Evolutionary conservation across 30 jellyfish, hydroid and myxozoan species (phyloP).

Genomic region (Phacellophora camtschatica): DNA sequence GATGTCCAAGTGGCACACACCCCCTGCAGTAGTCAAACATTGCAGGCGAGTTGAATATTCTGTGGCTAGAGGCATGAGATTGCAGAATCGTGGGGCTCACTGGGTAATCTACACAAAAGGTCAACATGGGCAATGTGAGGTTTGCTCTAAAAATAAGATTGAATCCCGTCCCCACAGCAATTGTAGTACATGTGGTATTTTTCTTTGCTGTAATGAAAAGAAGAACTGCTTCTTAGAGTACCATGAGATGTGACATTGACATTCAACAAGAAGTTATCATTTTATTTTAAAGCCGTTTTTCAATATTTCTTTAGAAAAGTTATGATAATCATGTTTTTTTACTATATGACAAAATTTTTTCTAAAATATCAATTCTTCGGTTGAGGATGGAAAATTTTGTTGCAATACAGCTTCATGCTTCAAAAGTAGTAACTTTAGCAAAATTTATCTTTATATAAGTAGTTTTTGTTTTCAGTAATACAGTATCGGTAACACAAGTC

Average conservation of each 20-base stretch:
- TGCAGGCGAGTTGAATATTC: conserved; percentile 27
- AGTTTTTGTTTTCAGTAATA: neutral
- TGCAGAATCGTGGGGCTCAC: conserved; percentile 64
- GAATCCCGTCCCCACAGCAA: conserved; percentile 33
- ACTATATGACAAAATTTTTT: neutral
- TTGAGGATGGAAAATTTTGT: neutral
- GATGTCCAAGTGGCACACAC: conserved; percentile 27
- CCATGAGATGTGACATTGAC: too few relatives aligned
- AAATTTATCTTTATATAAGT: too few relatives aligned
- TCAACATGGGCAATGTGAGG: conserved; percentile 85
- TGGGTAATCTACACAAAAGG: conserved; percentile 19
- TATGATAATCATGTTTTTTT: neutral
- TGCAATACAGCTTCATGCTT: neutral
- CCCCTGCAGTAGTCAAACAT: conserved; percentile 15
- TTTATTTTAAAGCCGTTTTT: too few relatives aligned
- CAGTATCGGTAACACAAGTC: neutral
- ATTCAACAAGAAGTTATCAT: too few relatives aligned
- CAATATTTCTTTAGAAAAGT: too few relatives aligned
- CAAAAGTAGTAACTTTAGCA: too few relatives aligned
- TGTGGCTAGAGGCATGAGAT: conserved; percentile 24
- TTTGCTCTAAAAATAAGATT: conserved; percentile 46
- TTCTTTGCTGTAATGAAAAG: neutral
- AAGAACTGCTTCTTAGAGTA: neutral
- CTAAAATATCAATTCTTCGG: neutral
- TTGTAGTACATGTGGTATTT: neutral